A percentile compares a stretch with the other conserved stretches of the same genome.
Evolutionary conservation across 2,113 vertebrate genomes (phyloP).

Genomic region (Oryzias javanicus): DNA sequence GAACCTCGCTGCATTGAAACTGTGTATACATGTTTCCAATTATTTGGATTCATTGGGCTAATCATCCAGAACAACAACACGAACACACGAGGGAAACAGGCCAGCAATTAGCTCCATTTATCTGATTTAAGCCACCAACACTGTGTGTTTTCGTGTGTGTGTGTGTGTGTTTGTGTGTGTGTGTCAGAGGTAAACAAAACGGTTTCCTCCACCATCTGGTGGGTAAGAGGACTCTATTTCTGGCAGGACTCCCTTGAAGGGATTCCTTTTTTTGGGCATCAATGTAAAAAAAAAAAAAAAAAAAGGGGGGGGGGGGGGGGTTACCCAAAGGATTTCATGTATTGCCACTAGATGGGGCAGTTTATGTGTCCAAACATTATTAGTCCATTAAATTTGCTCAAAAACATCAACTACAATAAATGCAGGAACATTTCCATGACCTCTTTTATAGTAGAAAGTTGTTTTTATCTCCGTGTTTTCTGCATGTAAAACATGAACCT

Average conservation of each 20-base stretch:
- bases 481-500: no score
- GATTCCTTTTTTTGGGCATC: not conserved
- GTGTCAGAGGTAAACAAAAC: slow-evolving; percentile 11
- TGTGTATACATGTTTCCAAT: slow-evolving; percentile 71
- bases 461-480: no score
- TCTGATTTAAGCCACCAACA: slow-evolving; percentile 64
- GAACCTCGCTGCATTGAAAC: slow-evolving; percentile 66
- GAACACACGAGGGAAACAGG: slow-evolving; percentile 57
- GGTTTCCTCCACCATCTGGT: not conserved
- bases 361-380: slow-evolving; percentile 1
- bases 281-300: not conserved
- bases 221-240: not conserved
- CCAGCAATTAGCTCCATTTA: slow-evolving; percentile 67
- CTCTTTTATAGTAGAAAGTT: not conserved
- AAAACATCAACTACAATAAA: not conserved
- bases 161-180: not conserved
- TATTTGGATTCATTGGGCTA: slow-evolving; percentile 73
- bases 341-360: slow-evolving; percentile 69
- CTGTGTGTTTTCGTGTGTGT: not conserved
- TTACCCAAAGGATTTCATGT: slow-evolving; percentile 1
- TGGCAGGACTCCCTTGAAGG: not conserved
- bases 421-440: not conserved
- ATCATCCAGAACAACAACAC: slow-evolving; percentile 74
- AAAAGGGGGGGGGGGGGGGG: no score
- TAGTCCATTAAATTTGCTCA: slow-evolving; percentile 3